Evolutionary conservation across 2,113 vertebrate genomes (phyloP), one percentile per base, ranked within the genome.

Genomic region (Tapirus terrestris): DNA sequence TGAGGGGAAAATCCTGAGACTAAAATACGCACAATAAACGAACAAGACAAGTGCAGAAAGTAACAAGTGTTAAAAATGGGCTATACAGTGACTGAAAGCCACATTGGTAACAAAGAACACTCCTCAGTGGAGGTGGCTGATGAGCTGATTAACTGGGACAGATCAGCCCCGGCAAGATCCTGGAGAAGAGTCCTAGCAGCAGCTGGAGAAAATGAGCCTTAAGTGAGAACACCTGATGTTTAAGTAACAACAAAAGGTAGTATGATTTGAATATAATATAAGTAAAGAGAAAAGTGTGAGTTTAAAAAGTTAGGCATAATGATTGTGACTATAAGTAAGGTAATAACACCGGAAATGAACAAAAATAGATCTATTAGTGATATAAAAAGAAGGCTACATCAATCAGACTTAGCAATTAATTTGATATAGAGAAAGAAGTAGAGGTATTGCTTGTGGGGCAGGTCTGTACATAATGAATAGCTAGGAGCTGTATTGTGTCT

Each of bases 151-250:
- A 13, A 65, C 16, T 27, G 3, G 25, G 29, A 12, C 0, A 36
- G 12, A 6, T 8, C 4, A 60, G n/a, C 3, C 1, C 10, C 8
- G 6, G 13, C 1, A 58, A 36, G 36, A 20, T 48, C 18, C 25
- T 3, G 11, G 36, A n/a, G 12, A 45, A 63, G 14, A 0, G 2
- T 67, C 45, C 17, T 11, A 61, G 16, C 33, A 67, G 13, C 21
- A 79, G 3, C 51, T 8, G 29, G 17, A 6, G 20, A 48, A n/a
- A 56, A 36, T 27, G 4, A 61, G 29, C 21, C 29, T 13, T 6
- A 73, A 5, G 17, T 25, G 20, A 79, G 45, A 70, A 33, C 4
- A 16, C 1, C 21, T 72, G 1, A 4, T 36, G 25, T 58, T 81
- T 53, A 36, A 56, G 17, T 4, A 65, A n/a, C 11, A 65, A 39